Base-by-base conservation (phyloP, 2,888 invertebrate species). In the Cephalotes varians region DNA sequence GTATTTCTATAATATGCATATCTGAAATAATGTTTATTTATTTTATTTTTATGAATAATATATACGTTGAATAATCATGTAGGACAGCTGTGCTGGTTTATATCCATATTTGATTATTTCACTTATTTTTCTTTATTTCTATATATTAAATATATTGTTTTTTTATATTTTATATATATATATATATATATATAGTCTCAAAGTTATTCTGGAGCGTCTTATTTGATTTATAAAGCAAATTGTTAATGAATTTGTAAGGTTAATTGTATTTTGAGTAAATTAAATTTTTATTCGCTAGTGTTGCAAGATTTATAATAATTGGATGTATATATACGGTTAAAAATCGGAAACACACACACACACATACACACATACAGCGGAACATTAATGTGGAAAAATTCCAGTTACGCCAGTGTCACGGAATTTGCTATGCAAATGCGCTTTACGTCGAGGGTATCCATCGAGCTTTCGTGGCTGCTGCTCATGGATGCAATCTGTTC, bases 381-480 rank as follows among this genome's bases (percentile, higher is more conserved):
- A 21, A 77, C 40, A 28, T 31, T 77, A 56, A 77, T 69, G 69
- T 12, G 12, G 44, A 69, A 69, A 54, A 77, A 77, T 69, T 44
- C 9, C 31, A 44, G 67, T 67, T 40, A 25, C 44, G 67, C 15
- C 31, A 56, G 10, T 31, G 25, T 9, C 51, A 37, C 18, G 21
- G 25, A 67, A 69, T 51, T 40, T 49, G 54, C 28, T 64, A 74
- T 74, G 65, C 64, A 74, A 74, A 74, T 74, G 62, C 40, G 67
- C 40, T 67, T 67, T 67, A 54, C 31, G 69, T 54, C 54, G 69
- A n/a, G 40, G 31, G n/a, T 67, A 54, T 77, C 67, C 67, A 67
- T 51, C 31, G n/a, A 37, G 51, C 40, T 40, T 28, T 44, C 54
- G 54, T 28, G 67, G 25, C 67, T 77, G 54, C 40, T 65, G 51